phyloP scores from a whole-genome alignment of 2,113 vertebrate genomes.

The Edolisoma coerulescens region DNA sequence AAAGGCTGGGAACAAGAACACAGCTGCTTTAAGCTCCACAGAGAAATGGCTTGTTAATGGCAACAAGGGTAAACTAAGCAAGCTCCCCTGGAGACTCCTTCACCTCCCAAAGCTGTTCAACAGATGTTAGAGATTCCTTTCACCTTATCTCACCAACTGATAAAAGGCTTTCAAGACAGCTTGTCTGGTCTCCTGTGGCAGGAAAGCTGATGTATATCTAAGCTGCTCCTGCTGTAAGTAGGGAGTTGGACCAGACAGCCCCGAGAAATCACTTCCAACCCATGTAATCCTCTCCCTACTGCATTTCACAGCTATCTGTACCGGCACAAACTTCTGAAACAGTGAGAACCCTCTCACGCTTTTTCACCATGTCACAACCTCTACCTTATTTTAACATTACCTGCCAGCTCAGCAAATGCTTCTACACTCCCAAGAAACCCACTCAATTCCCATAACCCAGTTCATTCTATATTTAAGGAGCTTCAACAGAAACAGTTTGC shows the following conservation, averaged over 20 bases:
- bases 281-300: background rate
- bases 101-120: background rate
- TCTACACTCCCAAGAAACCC: background rate
- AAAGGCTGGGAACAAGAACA: background rate
- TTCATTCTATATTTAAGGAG: background rate
- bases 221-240: background rate
- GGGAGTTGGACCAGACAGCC: background rate
- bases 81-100: background rate
- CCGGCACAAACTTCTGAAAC: background rate
- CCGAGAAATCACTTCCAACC: background rate
- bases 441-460: background rate
- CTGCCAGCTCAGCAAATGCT: background rate
- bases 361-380: background rate
- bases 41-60: background rate
- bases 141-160: background rate
- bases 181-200: background rate
- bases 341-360: background rate
- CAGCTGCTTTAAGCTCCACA: background rate
- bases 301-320: background rate
- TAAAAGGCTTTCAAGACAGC: background rate
- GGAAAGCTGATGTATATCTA: background rate
- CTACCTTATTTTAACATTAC: background rate
- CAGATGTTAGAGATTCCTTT: background rate
- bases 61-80: background rate
- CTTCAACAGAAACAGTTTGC: background rate